Conservation (phyloP, 2,113 vertebrate genomes). For the Plestiodon gilberti region DNA sequence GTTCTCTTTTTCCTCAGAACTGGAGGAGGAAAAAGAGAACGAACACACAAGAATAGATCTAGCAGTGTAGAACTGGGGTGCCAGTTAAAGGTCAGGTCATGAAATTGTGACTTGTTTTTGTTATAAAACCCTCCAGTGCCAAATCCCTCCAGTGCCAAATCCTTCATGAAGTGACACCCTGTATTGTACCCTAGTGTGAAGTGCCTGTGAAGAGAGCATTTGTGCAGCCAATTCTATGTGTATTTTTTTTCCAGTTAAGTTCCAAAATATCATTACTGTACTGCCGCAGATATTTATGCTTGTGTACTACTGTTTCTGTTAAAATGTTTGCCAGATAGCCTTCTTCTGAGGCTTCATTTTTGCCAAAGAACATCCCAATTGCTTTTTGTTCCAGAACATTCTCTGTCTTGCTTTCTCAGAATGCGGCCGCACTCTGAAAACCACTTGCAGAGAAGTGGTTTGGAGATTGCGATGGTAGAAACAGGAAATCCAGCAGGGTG, state of each 20-base stretch:
- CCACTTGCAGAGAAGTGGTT: background rate
- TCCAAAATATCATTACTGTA: background rate
- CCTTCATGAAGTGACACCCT: background rate
- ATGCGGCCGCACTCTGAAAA: background rate
- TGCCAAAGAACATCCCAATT: background rate
- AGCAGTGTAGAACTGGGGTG: background rate
- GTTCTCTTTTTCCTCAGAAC: too few species aligned
- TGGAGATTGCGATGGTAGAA: background rate
- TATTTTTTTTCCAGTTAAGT: background rate
- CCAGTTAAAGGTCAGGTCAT: background rate
- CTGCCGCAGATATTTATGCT: background rate
- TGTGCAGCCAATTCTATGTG: background rate
- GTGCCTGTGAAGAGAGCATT: background rate
- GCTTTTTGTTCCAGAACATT: background rate
- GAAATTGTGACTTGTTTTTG: background rate
- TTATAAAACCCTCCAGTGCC: background rate
- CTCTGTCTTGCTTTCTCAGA: background rate
- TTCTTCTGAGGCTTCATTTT: background rate
- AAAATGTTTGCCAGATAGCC: background rate
- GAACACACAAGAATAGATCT: background rate
- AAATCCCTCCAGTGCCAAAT: background rate
- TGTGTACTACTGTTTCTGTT: background rate
- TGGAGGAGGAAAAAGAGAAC: too few species aligned
- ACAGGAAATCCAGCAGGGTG: slow-evolving; percentile 1
- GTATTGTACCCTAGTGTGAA: background rate